phyloP scores from a whole-genome alignment of 2,888 invertebrate genomes.

The Lycocerus yunnanus region DNA sequence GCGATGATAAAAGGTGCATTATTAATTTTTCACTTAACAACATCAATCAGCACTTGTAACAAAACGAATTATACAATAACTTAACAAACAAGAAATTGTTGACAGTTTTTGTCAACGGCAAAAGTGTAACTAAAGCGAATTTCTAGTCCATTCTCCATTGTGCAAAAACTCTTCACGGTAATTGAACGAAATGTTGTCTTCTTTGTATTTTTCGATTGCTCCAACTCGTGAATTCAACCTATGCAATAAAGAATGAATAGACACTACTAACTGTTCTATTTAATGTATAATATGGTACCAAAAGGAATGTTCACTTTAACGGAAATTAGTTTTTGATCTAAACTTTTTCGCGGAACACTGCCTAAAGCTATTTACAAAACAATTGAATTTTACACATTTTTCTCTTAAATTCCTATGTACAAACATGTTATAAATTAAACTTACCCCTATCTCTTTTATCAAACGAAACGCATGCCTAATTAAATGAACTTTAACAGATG shows the following conservation, averaged over 20 bases:
- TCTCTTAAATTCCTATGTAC: constrained; percentile 19
- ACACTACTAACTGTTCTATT: constrained; percentile 45
- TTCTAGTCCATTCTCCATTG: constrained; percentile 38
- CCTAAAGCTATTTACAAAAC: constrained; percentile 9
- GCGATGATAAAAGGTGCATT: neutral
- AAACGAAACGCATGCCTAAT: constrained; percentile 25
- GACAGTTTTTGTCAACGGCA: constrained; percentile 22
- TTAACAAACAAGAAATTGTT: constrained; percentile 23
- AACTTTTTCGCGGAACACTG: constrained; percentile 6
- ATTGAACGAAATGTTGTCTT: constrained; percentile 49
- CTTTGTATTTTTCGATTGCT: constrained; percentile 49
- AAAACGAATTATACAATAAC: constrained; percentile 18
- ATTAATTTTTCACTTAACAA: neutral
- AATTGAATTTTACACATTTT: constrained; percentile 12
- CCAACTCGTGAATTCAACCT: constrained; percentile 47
- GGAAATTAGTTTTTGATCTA: constrained; percentile 20
- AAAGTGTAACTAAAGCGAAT: constrained; percentile 21
- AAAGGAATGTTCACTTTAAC: constrained; percentile 22
- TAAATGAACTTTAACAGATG: constrained; percentile 28
- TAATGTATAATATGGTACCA: constrained; percentile 33
- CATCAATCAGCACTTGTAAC: neutral
- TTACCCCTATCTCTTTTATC: constrained; percentile 27
- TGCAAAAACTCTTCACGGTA: constrained; percentile 41
- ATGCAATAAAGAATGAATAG: constrained; percentile 47
- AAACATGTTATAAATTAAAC: constrained; percentile 21